Evolutionary conservation across 2,888 invertebrate species (phyloP).

Genomic region (Eucera pruinosa): DNA sequence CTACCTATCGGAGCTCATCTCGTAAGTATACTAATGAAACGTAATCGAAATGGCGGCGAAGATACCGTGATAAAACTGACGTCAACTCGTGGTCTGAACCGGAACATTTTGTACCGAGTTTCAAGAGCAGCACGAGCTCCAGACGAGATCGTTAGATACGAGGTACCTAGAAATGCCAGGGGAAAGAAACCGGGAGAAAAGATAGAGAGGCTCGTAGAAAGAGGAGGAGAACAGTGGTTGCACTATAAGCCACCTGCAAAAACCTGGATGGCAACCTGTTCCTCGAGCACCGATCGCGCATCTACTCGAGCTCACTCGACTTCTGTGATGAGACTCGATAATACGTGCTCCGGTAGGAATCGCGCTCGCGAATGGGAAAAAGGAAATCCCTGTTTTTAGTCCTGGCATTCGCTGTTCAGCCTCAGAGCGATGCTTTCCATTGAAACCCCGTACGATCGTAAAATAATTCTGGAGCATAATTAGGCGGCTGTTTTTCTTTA

Average conservation of each 20-base stretch:
- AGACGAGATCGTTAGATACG: conserved; percentile 72
- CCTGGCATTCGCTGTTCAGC: conserved; percentile 13
- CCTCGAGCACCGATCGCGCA: conserved; percentile 61
- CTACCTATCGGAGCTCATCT: conserved; percentile 32
- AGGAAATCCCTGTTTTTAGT: conserved; percentile 42
- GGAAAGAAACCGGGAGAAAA: conserved; percentile 40
- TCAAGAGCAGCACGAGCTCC: conserved; percentile 60
- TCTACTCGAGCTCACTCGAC: conserved; percentile 55
- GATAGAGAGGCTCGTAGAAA: conserved; percentile 1
- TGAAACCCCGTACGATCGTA: background rate
- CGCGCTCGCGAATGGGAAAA: conserved; percentile 46
- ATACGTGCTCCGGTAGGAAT: conserved; percentile 55
- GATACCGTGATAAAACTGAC: conserved; percentile 57
- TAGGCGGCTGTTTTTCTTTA: conserved; percentile 7
- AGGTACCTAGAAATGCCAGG: conserved; percentile 65
- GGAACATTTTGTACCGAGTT: conserved; percentile 60
- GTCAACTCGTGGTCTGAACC: conserved; percentile 29
- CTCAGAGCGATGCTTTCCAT: conserved; percentile 18
- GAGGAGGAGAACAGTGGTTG: conserved; percentile 59
- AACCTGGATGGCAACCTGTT: conserved; percentile 75
- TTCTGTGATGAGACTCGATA: conserved; percentile 70
- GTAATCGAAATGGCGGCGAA: conserved; percentile 55
- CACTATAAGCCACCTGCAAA: conserved; percentile 74
- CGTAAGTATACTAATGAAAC: conserved; percentile 25
- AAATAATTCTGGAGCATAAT: background rate